Percentiles rank a stretch among this genome's conserved stretches.
Conservation (phyloP, 2,113 vertebrate species). For the Haliaeetus leucogaster region DNA sequence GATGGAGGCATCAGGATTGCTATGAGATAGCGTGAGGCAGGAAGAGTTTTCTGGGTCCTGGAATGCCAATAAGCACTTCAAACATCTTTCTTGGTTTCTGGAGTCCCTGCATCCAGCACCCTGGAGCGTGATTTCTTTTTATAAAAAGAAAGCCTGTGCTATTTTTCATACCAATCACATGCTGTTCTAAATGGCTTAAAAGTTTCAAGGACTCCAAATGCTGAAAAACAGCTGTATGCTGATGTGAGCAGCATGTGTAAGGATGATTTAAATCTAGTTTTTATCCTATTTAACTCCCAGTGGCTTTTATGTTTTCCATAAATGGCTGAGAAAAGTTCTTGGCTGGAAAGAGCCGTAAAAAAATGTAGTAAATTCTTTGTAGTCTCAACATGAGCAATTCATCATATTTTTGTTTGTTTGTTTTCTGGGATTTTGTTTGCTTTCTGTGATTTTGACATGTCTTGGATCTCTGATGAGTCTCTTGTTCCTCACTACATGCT, state of each 20-base stretch:
- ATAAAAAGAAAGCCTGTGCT: slow-evolving; percentile 53
- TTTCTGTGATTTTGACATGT: slow-evolving; percentile 10
- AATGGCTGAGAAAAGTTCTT: slow-evolving; percentile 74
- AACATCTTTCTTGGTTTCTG: slow-evolving; percentile 54
- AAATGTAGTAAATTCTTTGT: slow-evolving; percentile 62
- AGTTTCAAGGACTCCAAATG: slow-evolving; percentile 54
- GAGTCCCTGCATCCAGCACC: slow-evolving; percentile 52
- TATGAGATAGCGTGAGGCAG: neutral
- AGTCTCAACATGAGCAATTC: slow-evolving; percentile 10
- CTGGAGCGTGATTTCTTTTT: slow-evolving; percentile 44
- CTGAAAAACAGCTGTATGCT: slow-evolving; percentile 71
- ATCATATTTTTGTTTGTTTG: slow-evolving; percentile 32
- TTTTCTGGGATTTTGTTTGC: slow-evolving; percentile 28
- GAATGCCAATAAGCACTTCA: slow-evolving; percentile 45
- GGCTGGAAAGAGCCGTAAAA: slow-evolving; percentile 65
- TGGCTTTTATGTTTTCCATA: slow-evolving; percentile 76
- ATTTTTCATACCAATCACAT: slow-evolving; percentile 64
- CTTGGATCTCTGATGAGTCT: neutral
- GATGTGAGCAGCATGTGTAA: slow-evolving; percentile 70
- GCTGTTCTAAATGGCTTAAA: slow-evolving; percentile 50
- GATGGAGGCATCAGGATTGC: neutral
- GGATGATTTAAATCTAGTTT: slow-evolving; percentile 65
- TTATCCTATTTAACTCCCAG: slow-evolving; percentile 70
- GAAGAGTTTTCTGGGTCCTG: slow-evolving; percentile 9
- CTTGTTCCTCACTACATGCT: neutral